Conservation (phyloP, 2,797 vertebrate species). For the Botia almorhae region DNA sequence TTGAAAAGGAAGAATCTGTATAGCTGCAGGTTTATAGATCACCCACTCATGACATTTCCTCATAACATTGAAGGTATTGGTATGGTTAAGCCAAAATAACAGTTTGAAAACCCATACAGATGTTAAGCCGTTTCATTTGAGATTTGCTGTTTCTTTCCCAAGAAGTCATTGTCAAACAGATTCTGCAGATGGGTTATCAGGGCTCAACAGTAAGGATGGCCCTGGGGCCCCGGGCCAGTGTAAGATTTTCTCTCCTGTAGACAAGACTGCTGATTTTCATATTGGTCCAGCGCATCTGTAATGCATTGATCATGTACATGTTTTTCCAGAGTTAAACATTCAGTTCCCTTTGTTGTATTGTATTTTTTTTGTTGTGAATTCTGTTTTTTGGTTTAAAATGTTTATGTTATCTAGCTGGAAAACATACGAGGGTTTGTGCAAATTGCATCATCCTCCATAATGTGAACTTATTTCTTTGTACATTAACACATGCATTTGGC, state of each 20-base stretch:
- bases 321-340: too few species aligned
- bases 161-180: not conserved
- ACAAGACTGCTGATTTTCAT: too few species aligned
- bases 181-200: not conserved
- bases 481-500: not conserved
- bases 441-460: not conserved
- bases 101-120: slow-evolving; percentile 9
- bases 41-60: not conserved
- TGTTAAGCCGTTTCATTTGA: not conserved
- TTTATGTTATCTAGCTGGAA: not conserved
- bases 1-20: not conserved
- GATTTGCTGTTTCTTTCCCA: not conserved
- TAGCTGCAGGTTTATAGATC: not conserved
- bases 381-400: too few species aligned
- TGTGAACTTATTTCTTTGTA: not conserved
- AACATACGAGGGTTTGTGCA: not conserved
- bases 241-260: too few species aligned
- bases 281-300: too few species aligned
- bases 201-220: too few species aligned
- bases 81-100: not conserved
- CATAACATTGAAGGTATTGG: not conserved
- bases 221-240: too few species aligned
- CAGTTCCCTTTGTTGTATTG: too few species aligned
- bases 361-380: too few species aligned
- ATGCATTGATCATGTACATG: too few species aligned